phyloP scores from a whole-genome alignment of 2,888 invertebrate genomes.

The Coecobrya sp. region DNA sequence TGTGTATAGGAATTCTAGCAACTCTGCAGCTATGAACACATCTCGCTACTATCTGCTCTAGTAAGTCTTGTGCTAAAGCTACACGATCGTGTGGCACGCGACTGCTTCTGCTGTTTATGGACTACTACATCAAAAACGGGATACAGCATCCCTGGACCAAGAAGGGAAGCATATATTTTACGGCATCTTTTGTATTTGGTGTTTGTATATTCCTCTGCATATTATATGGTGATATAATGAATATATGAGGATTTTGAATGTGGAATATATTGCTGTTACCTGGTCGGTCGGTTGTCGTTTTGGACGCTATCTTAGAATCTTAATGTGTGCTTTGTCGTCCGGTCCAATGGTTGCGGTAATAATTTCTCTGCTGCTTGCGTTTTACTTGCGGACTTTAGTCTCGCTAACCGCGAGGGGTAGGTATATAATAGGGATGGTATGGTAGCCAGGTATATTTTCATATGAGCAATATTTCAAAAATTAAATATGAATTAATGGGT shows the following conservation, averaged over 20 bases:
- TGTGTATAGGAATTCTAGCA: background rate
- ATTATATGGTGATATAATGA: background rate
- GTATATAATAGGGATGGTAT: no score
- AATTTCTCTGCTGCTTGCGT: background rate
- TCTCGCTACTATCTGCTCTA: slow-evolving; percentile 28
- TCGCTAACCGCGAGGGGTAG: no score
- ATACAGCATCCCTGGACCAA: slow-evolving; percentile 7
- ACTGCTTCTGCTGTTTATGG: slow-evolving; percentile 1
- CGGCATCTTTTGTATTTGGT: slow-evolving; percentile 5
- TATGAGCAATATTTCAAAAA: no score
- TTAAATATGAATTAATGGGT: no score
- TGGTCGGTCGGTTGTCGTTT: background rate
- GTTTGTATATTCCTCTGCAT: background rate
- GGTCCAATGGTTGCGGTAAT: background rate
- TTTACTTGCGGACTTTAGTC: background rate
- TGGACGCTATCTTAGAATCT: background rate
- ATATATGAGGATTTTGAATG: background rate
- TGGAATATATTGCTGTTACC: background rate
- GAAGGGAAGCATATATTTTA: slow-evolving; percentile 5
- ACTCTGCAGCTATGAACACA: background rate
- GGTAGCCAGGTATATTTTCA: no score
- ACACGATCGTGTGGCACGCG: slow-evolving; percentile 24
- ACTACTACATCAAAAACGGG: background rate
- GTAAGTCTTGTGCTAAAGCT: slow-evolving; percentile 9
- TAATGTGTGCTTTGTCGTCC: background rate